Evolutionary conservation across 1,140 invertebrate species (phyloP), one percentile per base, ranked within the genome.

Genomic region (Sweltsa coloradensis): DNA sequence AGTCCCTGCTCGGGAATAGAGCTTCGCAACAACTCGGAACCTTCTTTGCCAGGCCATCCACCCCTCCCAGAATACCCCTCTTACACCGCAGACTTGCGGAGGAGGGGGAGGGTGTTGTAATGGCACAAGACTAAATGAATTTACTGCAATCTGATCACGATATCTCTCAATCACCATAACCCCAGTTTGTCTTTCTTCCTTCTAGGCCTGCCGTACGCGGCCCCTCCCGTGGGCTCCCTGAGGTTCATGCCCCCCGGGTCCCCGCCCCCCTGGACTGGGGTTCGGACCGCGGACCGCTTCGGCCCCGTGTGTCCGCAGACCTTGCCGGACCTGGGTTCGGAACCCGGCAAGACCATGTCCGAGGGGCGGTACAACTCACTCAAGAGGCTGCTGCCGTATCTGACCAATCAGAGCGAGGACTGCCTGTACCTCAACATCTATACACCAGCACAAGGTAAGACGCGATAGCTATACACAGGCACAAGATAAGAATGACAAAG

Each of bases 391-490:
- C 60, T 82, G 41, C 78, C 81, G 0, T 80, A 78, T 57, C 66
- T 95, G 21, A 70, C 67, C 41, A 78, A 89, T 52, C 84, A 94
- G 65, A 85, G 76, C 41, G 92, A 96, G 68, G 90, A 97, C 64
- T 97, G 92, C 60, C 67, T 96, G 6, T 91, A 90, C 61, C 71
- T 97, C 41, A 96, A 96, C 63, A 80, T 97, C 47, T 96, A 92
- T 60, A 78, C 87, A n/a, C 91, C 92, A 9, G 75, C 78, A 56
- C 71, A 74, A 60, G 70, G 73, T 73, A n/a, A n/a, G n/a, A n/a
- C n/a, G n/a, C n/a, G n/a, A n/a, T n/a, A n/a, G n/a, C n/a, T n/a
- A n/a, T n/a, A n/a, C n/a, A n/a, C n/a, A n/a, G n/a, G n/a, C n/a
- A n/a, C n/a, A n/a, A n/a, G n/a, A n/a, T n/a, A n/a, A n/a, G n/a